A percentile compares a stretch with the other conserved stretches of the same genome.
These are phyloP conservation scores for Delphinapterus leucas DNA, from an alignment of 2,113 vertebrate genomes.

Conservation along the genomic window DNA sequence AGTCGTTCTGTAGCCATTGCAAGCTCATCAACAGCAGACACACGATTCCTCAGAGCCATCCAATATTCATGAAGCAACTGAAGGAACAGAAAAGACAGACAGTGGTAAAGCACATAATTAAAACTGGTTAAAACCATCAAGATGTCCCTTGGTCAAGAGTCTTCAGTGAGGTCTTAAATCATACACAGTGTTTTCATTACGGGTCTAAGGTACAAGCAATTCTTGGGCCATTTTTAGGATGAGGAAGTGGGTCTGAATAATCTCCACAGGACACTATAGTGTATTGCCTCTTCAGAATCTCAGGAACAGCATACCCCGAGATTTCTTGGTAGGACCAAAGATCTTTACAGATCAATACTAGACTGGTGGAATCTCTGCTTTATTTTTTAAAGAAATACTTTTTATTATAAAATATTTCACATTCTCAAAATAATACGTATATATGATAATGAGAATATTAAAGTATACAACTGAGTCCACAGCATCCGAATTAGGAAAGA, in stretches of 20 bases:
- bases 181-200: not conserved
- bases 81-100: slow-evolving; percentile 19
- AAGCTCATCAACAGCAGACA: slow-evolving; percentile 97
- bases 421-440: slow-evolving; percentile 9
- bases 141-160: not conserved
- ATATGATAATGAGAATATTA: not conserved
- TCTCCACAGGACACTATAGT: not conserved
- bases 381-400: not conserved
- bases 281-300: not conserved
- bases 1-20: slow-evolving; percentile 98
- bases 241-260: not conserved
- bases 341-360: not conserved
- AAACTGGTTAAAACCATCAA: not conserved
- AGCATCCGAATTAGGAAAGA: not conserved
- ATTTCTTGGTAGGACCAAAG: not conserved
- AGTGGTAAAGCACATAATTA: not conserved
- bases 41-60: slow-evolving; percentile 96
- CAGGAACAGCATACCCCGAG: not conserved
- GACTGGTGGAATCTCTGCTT: not conserved
- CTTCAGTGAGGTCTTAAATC: not conserved
- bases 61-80: slow-evolving; percentile 98
- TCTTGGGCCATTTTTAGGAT: not conserved
- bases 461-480: not conserved
- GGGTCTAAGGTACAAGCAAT: not conserved
- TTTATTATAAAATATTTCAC: not conserved